Evolutionary conservation across 2,113 vertebrate species (phyloP).

Genomic region (Apteryx mantelli): DNA sequence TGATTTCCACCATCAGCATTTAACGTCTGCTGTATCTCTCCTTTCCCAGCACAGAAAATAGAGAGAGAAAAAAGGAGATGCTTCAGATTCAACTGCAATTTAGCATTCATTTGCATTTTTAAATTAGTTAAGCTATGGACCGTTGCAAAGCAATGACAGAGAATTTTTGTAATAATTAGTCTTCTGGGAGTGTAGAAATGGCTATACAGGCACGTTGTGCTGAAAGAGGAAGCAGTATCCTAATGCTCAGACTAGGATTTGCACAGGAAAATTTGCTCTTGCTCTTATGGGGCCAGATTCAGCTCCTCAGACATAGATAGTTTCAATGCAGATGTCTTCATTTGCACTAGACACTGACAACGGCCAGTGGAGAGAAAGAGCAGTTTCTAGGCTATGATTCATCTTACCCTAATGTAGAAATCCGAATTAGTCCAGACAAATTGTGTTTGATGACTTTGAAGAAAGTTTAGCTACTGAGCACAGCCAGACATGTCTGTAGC

Average conservation of each 20-base stretch:
- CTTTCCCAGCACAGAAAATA: background rate
- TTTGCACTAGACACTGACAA: background rate
- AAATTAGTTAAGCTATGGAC: conserved; percentile 80
- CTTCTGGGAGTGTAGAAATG: conserved; percentile 50
- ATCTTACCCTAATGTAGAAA: background rate
- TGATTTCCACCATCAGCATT: conserved; percentile 64
- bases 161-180: conserved; percentile 78
- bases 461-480: background rate
- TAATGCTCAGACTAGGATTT: conserved; percentile 35
- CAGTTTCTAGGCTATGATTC: background rate
- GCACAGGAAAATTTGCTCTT: background rate
- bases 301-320: background rate
- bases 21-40: conserved; percentile 34
- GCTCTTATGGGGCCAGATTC: background rate
- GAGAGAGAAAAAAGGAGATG: background rate
- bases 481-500: background rate
- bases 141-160: conserved; percentile 77
- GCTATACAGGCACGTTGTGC: background rate
- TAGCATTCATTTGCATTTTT: conserved; percentile 82
- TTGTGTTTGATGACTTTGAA: background rate
- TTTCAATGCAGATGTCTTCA: conserved; percentile 29
- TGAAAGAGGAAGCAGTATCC: conserved; percentile 29
- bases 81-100: conserved; percentile 68
- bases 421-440: background rate
- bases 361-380: background rate